Base-by-base conservation (phyloP, 2,888 invertebrate genomes). In the Agonopterix alstromeriana region DNA sequence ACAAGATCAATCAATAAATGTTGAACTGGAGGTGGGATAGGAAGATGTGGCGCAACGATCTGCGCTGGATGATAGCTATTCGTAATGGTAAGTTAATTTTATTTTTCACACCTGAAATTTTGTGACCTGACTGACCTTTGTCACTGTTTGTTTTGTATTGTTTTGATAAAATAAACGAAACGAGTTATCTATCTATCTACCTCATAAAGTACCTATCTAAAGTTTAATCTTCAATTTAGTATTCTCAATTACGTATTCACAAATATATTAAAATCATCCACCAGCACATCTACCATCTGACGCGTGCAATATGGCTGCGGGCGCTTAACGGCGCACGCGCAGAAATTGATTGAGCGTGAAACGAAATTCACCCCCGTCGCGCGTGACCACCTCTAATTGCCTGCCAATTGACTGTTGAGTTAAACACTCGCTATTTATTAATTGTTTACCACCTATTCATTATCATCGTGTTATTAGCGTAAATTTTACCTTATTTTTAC, bases 291-390 rank as follows among this genome's bases (percentile, higher is more conserved):
- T 60, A 72, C 79, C 86, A 86, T 82, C 77, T 86, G 87, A 83
- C 87, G 86, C 82, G 86, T 84, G 85, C 87, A 87, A 85, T 87
- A 86, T 88, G 87, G 84, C 82, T 84, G 79, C 82, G 85, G 85
- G 84, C 66, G 73, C 84, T 81, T 84, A 79, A 82, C 84, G 85
- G 84, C 66, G 73, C 84, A 76, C 79, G 83, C 84, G 86, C 84
- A 70, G 74, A 81, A 86, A 80, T 85, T 84, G 85, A 88, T 87
- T 86, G 87, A 86, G 80, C 87, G 85, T 88, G 84, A 85, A 88
- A 87, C 82, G 63, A 87, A 79, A 88, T 88, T 82, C 87, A 88
- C 87, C 88, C 87, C 85, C 63, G 74, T 73, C 57, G 77, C 66
- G 77, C 67, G 65, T 63, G 69, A 65, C 67, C 74, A 67, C 67